phyloP scores from a whole-genome alignment of 2,888 invertebrate species.

The Toxonevra muliebris region DNA sequence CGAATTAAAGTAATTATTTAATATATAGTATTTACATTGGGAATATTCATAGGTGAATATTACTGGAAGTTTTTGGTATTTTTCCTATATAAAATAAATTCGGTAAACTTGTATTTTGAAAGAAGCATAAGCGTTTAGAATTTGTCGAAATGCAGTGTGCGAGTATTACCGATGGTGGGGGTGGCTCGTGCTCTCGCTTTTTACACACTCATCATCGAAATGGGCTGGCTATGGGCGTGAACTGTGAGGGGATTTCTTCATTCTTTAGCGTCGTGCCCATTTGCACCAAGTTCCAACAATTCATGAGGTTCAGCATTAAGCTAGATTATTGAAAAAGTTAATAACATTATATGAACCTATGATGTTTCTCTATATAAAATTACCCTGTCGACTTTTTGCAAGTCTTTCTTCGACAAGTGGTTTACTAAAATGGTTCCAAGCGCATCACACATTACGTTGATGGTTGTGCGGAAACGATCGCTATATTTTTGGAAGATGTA shows the following conservation, averaged over 20 bases:
- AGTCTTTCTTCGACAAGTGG: constrained; percentile 80
- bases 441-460: constrained; percentile 96
- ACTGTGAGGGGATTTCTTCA: constrained; percentile 44
- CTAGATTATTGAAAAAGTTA: constrained; percentile 36
- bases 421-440: constrained; percentile 92
- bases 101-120: constrained; percentile 31
- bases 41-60: constrained; percentile 36
- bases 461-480: constrained; percentile 86
- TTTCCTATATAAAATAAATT: constrained; percentile 32
- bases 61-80: constrained; percentile 11
- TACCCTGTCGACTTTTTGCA: constrained; percentile 66
- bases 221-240: constrained; percentile 33
- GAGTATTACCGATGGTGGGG: background rate
- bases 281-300: constrained; percentile 70
- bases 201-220: constrained; percentile 24
- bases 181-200: background rate
- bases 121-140: constrained; percentile 31
- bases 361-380: constrained; percentile 37
- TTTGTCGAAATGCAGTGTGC: constrained; percentile 7
- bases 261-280: constrained; percentile 64
- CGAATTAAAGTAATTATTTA: no score
- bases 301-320: constrained; percentile 72
- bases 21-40: constrained; percentile 42
- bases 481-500: constrained; percentile 62
- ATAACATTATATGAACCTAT: background rate